Conservation (phyloP, 1,140 invertebrate genomes). For the Helicoverpa zea region DNA sequence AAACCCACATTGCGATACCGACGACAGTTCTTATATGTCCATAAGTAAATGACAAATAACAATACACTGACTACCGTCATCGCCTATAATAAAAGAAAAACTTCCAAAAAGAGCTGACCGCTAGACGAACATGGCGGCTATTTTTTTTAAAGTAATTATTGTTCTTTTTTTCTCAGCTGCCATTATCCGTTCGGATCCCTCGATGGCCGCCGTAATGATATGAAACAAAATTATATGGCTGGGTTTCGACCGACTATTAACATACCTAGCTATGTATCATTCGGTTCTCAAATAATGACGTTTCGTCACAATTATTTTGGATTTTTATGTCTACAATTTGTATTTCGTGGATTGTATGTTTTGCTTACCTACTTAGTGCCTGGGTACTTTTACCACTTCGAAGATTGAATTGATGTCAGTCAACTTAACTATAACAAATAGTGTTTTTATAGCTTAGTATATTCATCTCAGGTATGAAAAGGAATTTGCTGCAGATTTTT, state of each 20-base stretch:
- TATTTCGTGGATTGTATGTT: not conserved
- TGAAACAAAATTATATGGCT: slow-evolving; percentile 80
- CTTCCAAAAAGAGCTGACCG: slow-evolving; percentile 38
- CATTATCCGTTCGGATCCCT: slow-evolving; percentile 74
- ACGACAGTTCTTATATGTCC: slow-evolving; percentile 1
- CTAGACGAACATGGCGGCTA: slow-evolving; percentile 58
- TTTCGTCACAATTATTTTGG: slow-evolving; percentile 39
- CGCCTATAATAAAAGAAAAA: slow-evolving; percentile 41
- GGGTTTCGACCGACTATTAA: slow-evolving; percentile 76
- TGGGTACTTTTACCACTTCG: not conserved
- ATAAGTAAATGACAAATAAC: slow-evolving; percentile 46
- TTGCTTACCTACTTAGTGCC: not conserved
- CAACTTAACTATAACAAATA: too few species aligned
- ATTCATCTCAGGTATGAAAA: too few species aligned
- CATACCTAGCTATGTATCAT: slow-evolving; percentile 67
- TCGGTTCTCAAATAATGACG: slow-evolving; percentile 55
- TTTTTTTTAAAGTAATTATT: slow-evolving; percentile 72
- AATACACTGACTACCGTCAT: slow-evolving; percentile 46
- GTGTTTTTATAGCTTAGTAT: too few species aligned
- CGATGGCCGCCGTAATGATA: slow-evolving; percentile 76
- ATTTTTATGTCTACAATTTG: slow-evolving; percentile 24
- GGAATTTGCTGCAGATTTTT: too few species aligned
- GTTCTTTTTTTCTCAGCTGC: slow-evolving; percentile 66
- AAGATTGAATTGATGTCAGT: not conserved
- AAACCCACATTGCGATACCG: not conserved